Conservation (phyloP, 23 tunicate species). For the Aplidium turbinatum region DNA sequence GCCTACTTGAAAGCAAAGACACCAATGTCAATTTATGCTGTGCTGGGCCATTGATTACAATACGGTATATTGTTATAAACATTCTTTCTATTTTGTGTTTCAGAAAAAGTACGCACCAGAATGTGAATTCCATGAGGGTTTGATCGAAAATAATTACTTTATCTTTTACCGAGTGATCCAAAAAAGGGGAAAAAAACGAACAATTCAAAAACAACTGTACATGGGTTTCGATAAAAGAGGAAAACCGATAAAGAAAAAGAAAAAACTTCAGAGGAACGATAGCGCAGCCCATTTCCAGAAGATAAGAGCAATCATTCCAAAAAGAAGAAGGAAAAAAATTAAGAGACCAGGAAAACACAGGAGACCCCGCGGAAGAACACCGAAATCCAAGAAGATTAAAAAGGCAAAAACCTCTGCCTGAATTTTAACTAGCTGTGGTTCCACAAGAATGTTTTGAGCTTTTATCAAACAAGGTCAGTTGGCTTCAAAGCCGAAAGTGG, state of each 20-base stretch:
- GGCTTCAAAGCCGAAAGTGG: no score
- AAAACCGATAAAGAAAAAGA: slow-evolving; percentile 44
- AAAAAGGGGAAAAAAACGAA: slow-evolving; percentile 1
- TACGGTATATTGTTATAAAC: no score
- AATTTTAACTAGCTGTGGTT: not conserved
- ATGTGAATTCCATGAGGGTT: slow-evolving; percentile 54
- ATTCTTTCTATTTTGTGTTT: no score
- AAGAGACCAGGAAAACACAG: slow-evolving; percentile 1
- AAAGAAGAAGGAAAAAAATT: not conserved
- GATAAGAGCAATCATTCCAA: slow-evolving; percentile 6
- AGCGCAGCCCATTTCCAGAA: slow-evolving; percentile 62
- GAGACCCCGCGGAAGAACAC: not conserved
- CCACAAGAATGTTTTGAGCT: no score
- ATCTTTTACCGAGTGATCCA: slow-evolving; percentile 29
- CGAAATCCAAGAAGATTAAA: not conserved
- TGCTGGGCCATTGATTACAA: no score
- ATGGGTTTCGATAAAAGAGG: slow-evolving; percentile 63
- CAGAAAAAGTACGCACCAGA: slow-evolving; percentile 59
- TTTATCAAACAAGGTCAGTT: no score
- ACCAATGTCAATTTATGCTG: no score
- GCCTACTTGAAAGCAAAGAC: no score
- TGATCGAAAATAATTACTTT: slow-evolving; percentile 46
- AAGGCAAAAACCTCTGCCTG: not conserved
- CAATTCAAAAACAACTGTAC: slow-evolving; percentile 1
- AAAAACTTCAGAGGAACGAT: slow-evolving; percentile 43